Base-by-base conservation (phyloP, 2,888 invertebrate species). In the Lampropteryx suffumata region DNA sequence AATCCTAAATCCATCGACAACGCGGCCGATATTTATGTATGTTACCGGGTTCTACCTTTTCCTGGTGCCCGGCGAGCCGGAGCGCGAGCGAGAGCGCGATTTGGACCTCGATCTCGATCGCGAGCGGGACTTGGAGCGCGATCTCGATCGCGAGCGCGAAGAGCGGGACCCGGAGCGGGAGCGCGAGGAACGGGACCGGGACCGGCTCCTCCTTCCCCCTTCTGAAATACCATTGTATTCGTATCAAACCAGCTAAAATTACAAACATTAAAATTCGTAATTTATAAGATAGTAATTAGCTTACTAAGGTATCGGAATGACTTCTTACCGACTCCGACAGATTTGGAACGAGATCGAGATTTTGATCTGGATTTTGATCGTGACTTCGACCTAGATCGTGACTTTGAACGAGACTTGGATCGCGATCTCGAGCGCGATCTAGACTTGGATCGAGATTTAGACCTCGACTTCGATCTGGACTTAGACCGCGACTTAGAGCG, bases 261-360 rank as follows among this genome's bases (percentile, higher is more conserved):
- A n/a, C n/a, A n/a, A n/a, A n/a, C n/a, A n/a, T n/a, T n/a, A n/a
- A n/a, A n/a, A n/a, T n/a, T n/a, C n/a, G 9, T 3, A 27, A 9
- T 8, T 27, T 8, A 27, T n/a, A n/a, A n/a, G n/a, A n/a, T n/a
- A n/a, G n/a, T n/a, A n/a, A n/a, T n/a, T n/a, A n/a, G n/a, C n/a
- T n/a, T n/a, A n/a, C n/a, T n/a, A n/a, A n/a, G n/a, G n/a, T n/a
- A n/a, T n/a, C n/a, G n/a, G n/a, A n/a, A n/a, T n/a, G n/a, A n/a
- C 10, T 7, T 52, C 54, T 52, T 57, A 75, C 69, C 74, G 63
- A 43, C 74, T 78, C 9, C 76, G 9, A 66, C 71, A 0, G 74
- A 73, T 27, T 79, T 67, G 39, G 79, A 78, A 17, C 73, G 63
- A 21, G 73, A 76, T 2, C 76, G 55, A 4, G 17, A n/a, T n/a